phyloP scores from a whole-genome alignment of 2,888 invertebrate species.

The Oxytorus armatus region DNA sequence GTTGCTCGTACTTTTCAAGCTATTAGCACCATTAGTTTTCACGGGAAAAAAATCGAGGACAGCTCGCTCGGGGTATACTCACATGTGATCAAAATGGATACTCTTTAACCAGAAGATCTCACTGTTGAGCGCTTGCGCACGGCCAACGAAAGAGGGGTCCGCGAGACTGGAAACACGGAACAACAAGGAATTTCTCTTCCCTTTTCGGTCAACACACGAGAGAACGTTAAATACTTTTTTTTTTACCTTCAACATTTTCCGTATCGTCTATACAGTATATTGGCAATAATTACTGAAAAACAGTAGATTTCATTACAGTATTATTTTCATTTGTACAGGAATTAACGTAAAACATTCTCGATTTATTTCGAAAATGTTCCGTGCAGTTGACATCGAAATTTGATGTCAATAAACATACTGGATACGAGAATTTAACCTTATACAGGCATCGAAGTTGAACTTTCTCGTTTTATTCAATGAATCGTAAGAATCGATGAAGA shows the following conservation, averaged over 20 bases:
- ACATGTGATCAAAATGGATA: constrained; percentile 96
- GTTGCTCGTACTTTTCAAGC: constrained; percentile 64
- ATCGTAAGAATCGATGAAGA: background rate
- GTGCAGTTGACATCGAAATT: constrained; percentile 23
- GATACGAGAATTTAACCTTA: constrained; percentile 13
- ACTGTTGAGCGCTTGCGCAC: constrained; percentile 89
- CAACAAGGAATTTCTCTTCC: constrained; percentile 60
- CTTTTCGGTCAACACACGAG: constrained; percentile 44
- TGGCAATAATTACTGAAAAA: too few relatives aligned
- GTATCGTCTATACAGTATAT: background rate
- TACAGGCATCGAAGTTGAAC: background rate
- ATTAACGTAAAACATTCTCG: background rate
- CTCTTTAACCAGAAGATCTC: constrained; percentile 93
- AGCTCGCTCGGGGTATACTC: constrained; percentile 87
- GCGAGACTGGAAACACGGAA: constrained; percentile 78
- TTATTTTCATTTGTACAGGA: too few relatives aligned
- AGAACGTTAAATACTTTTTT: background rate
- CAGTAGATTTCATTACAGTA: too few relatives aligned
- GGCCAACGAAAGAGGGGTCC: constrained; percentile 84
- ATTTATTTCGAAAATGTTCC: background rate
- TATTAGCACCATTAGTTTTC: constrained; percentile 77
- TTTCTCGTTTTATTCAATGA: background rate
- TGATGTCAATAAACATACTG: constrained; percentile 37
- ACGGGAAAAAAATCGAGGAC: constrained; percentile 78
- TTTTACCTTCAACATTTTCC: background rate